A percentile compares a stretch with the other conserved stretches of the same genome.
Evolutionary conservation across 2,113 vertebrate species (phyloP).

Genomic region (Halichoeres trimaculatus): DNA sequence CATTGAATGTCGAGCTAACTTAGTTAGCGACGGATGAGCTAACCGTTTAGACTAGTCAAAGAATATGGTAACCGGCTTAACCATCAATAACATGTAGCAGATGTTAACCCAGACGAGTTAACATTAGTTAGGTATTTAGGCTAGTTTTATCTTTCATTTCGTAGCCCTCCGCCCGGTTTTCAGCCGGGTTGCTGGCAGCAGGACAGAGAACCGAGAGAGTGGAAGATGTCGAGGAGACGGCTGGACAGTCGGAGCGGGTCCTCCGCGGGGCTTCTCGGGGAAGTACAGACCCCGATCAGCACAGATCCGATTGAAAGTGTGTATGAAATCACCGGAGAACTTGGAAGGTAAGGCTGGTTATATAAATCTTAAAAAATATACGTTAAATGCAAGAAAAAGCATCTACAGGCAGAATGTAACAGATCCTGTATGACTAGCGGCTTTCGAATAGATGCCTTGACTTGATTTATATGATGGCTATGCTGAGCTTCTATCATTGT

Average conservation of each 20-base stretch:
- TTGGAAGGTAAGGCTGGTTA: constrained; percentile 88
- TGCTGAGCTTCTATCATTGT: too few relatives aligned
- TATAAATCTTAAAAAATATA: too few relatives aligned
- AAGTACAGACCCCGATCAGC: constrained; percentile 87
- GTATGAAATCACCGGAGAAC: constrained; percentile 88
- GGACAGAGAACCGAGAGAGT: neutral
- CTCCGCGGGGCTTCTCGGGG: constrained; percentile 84
- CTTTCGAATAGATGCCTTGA: too few relatives aligned
- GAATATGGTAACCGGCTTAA: neutral
- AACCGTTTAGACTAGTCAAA: constrained; percentile 4
- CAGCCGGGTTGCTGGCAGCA: constrained; percentile 6
- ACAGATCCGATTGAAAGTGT: constrained; percentile 86
- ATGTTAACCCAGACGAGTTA: neutral
- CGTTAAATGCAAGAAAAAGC: too few relatives aligned
- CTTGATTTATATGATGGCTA: too few relatives aligned
- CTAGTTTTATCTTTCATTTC: neutral
- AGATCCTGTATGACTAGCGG: too few relatives aligned
- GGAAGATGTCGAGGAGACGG: constrained; percentile 85
- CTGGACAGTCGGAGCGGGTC: constrained; percentile 85
- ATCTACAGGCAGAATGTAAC: too few relatives aligned
- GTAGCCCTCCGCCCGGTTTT: neutral
- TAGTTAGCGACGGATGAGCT: constrained; percentile 50
- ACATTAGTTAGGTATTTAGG: neutral
- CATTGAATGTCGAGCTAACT: constrained; percentile 60
- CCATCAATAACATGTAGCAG: constrained; percentile 31